A percentile compares a stretch with the other conserved stretches of the same genome.
These are phyloP conservation scores for Nasonia oneida DNA, from an alignment of 2,888 invertebrate species.

Conservation along the genomic window DNA sequence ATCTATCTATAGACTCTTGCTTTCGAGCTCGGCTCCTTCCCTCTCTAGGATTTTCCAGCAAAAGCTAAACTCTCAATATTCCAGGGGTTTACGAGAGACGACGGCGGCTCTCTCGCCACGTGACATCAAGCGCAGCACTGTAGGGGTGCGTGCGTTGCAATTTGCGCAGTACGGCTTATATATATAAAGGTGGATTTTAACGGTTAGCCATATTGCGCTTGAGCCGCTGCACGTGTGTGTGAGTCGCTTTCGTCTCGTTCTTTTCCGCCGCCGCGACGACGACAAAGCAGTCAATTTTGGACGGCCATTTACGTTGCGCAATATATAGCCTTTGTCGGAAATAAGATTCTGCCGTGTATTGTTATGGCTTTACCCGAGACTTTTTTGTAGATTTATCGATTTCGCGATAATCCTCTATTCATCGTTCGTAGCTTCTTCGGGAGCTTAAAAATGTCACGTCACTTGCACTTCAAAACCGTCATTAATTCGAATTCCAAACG, in stretches of 20 bases:
- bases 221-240: not conserved
- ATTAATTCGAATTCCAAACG: not conserved
- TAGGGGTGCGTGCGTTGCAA: not conserved
- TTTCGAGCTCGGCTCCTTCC: not conserved
- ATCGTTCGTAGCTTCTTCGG: no score
- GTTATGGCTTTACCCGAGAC: not conserved
- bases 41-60: not conserved
- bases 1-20: not conserved
- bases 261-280: not conserved
- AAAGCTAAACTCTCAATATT: not conserved
- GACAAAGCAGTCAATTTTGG: not conserved
- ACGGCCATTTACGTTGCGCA: not conserved
- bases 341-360: not conserved
- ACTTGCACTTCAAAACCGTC: not conserved
- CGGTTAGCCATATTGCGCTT: not conserved
- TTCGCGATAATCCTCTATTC: not conserved
- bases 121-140: not conserved
- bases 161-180: not conserved
- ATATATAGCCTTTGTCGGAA: not conserved
- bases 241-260: not conserved
- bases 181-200: not conserved
- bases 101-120: not conserved
- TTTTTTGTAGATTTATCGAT: not conserved
- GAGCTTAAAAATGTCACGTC: not conserved
- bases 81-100: not conserved